Evolutionary conservation across 1,140 invertebrate genomes (phyloP), one percentile per base, ranked within the genome.

Genomic region (Temnothorax longispinosus): DNA sequence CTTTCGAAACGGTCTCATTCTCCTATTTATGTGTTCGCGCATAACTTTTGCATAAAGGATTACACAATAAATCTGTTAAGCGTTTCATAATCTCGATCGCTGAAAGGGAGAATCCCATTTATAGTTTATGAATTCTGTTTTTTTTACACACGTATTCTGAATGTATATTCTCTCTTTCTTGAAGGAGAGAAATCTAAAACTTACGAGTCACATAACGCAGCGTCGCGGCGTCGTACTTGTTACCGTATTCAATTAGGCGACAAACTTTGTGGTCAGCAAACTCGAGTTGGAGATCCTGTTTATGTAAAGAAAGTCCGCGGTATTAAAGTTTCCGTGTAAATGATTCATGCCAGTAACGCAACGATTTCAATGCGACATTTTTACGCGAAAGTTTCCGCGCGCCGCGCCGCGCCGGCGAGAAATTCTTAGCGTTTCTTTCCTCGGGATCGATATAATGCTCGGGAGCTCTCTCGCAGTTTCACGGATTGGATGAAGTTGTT

Each of bases 361-460:
- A 21, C 41, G 21, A 74, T 74, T 60, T 60, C 38, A 47, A 75
- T 52, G 41, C 41, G 78, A 78, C 58, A 35, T 78, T 65, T 64
- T 65, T 62, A 11, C 74, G n/a, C 60, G 11, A 0, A 54, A 54
- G 44, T 80, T 69, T 41, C 56, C n/a, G 32, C 44, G 15, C 38
- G 27, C 27, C 27, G 27, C 27, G 27, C 27, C 35, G 35, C 44
- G 38, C 6, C 3, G 3, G 11, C 35, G 80, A n/a, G 21, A 71
- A 32, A 27, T 54, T 74, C 69, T 60, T 50, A 60, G 11, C 41
- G 44, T 84, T 84, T 74, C 80, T 62, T 75, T 75, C 50, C 41
- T 0, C 13, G 56, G 54, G 56, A 84, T 84, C 80, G 80, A 84
- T 84, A 84, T 84, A 75, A 75, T 58, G 35, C 56, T n/a, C 44